Evolutionary conservation across 2,797 vertebrate genomes (phyloP).

Genomic region (Hipposideros larvatus): DNA sequence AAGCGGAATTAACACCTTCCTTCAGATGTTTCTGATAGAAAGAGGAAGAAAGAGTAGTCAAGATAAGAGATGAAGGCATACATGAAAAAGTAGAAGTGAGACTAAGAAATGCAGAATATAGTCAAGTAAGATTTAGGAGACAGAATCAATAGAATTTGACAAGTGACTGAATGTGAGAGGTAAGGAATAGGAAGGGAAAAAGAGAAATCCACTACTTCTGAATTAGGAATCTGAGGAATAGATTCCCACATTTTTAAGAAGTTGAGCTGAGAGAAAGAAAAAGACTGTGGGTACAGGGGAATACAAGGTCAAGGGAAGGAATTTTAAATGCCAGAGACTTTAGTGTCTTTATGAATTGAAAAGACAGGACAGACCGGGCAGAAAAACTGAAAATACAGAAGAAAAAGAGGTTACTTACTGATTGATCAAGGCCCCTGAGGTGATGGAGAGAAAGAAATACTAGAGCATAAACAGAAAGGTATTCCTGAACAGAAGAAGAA

Average conservation of each 20-base stretch:
- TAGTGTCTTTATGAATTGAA: conserved; percentile 8
- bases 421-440: not conserved
- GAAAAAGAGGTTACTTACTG: conserved; percentile 17
- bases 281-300: not conserved
- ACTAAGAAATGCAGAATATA: not conserved
- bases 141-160: not conserved
- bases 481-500: not conserved
- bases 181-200: not conserved
- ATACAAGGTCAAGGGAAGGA: conserved; percentile 19
- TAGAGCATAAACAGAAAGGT: not conserved
- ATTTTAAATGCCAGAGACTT: not conserved
- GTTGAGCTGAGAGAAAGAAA: conserved; percentile 4
- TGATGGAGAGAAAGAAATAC: not conserved
- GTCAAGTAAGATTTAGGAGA: not conserved
- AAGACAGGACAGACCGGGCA: not conserved
- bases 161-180: not conserved
- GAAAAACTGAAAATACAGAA: conserved; percentile 33
- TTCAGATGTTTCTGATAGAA: conserved; percentile 39
- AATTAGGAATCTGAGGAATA: not conserved
- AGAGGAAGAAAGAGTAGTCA: not conserved
- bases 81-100: not conserved
- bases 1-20: not conserved
- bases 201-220: not conserved
- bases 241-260: not conserved
- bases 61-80: not conserved